Conservation (phyloP, 2,797 vertebrate species). For the Eulemur coronatus region DNA sequence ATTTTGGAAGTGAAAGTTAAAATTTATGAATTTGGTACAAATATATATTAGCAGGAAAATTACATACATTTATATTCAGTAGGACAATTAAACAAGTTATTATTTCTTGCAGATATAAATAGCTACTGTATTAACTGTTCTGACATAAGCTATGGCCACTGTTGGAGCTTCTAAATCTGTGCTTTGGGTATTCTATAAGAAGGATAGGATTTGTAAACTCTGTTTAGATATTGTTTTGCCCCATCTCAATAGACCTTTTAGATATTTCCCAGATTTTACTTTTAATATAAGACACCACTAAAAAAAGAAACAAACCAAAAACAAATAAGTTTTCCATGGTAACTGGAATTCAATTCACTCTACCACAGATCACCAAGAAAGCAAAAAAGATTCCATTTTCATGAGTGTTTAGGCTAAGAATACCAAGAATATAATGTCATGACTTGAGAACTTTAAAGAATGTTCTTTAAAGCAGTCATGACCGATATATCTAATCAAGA, state of each 20-base stretch:
- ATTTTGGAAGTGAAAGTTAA: not conserved
- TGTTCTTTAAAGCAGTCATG: not conserved
- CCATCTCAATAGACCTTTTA: not conserved
- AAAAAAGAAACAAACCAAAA: not conserved
- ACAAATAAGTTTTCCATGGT: not conserved
- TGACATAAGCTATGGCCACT: not conserved
- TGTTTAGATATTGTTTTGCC: not conserved
- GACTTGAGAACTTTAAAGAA: not conserved
- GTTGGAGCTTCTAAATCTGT: not conserved
- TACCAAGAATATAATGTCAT: not conserved
- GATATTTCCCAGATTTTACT: not conserved
- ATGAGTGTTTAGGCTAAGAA: not conserved
- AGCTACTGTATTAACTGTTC: not conserved
- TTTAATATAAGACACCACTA: not conserved
- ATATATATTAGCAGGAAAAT: not conserved
- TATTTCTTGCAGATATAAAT: not conserved
- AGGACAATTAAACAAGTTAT: not conserved
- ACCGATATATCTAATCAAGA: not conserved
- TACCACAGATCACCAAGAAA: not conserved
- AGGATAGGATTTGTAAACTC: conserved; percentile 29
- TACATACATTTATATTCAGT: not conserved
- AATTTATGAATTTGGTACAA: not conserved
- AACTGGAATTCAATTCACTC: not conserved
- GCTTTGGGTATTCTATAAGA: not conserved
- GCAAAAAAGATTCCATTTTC: not conserved